Conservation (phyloP, 2,797 vertebrate species). For the Pantherophis vulpinus region DNA sequence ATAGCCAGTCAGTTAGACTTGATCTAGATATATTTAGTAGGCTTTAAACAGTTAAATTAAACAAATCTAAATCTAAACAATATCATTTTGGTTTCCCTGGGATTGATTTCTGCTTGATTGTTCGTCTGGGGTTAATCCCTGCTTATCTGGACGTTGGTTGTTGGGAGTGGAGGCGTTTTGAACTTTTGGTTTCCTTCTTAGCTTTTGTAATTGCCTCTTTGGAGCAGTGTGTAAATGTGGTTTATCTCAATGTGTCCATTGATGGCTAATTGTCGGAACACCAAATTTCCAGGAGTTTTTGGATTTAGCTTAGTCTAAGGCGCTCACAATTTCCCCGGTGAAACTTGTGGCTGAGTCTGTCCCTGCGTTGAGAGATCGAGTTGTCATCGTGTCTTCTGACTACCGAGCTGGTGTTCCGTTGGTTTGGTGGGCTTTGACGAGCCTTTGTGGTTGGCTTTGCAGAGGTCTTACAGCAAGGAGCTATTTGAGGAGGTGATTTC, state of each 20-base stretch:
- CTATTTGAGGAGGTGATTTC: constrained; percentile 98
- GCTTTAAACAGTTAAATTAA: background rate
- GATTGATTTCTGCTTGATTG: background rate
- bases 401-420: background rate
- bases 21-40: background rate
- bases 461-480: constrained; percentile 98
- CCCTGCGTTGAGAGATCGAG: background rate
- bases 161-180: background rate
- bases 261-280: background rate
- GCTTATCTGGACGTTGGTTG: background rate
- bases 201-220: background rate
- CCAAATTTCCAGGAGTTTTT: background rate
- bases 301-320: background rate
- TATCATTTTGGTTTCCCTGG: background rate
- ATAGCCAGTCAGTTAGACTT: background rate
- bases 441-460: constrained; percentile 28
- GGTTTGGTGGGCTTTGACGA: background rate
- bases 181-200: background rate
- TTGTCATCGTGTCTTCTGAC: background rate
- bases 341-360: background rate
- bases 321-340: background rate
- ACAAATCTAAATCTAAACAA: background rate
- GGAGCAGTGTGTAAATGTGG: background rate
- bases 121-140: background rate
- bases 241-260: background rate